A percentile compares a stretch with the other conserved stretches of the same genome.
phyloP scores from a whole-genome alignment of 2,797 vertebrate species.

The Hyperoplus lanceolatus region DNA sequence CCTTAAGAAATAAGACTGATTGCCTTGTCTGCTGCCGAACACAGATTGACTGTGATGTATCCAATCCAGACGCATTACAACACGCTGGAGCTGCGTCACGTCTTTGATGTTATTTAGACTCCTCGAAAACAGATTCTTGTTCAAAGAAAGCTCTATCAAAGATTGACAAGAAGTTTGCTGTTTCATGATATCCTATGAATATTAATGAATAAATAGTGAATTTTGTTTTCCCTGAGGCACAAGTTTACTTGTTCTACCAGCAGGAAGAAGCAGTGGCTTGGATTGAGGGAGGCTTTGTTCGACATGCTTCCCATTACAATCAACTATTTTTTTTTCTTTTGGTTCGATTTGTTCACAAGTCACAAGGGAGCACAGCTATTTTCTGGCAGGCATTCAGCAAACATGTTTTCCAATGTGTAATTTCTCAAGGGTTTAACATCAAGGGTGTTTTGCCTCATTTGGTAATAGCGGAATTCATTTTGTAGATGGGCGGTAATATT shows the following conservation, averaged over 20 bases:
- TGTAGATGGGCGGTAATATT: constrained; percentile 51
- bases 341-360: constrained; percentile 57
- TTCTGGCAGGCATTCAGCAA: constrained; percentile 39
- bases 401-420: constrained; percentile 34
- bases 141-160: constrained; percentile 62
- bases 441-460: constrained; percentile 49
- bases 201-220: constrained; percentile 49
- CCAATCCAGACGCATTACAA: constrained; percentile 41
- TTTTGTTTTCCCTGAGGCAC: constrained; percentile 42
- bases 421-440: constrained; percentile 45
- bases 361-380: constrained; percentile 56
- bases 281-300: constrained; percentile 51
- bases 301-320: constrained; percentile 48
- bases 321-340: constrained; percentile 27
- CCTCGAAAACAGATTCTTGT: constrained; percentile 48
- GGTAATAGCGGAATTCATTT: constrained; percentile 58
- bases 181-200: constrained; percentile 62
- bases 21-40: constrained; percentile 27
- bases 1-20: constrained; percentile 36
- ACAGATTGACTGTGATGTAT: constrained; percentile 48
- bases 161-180: constrained; percentile 52
- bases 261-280: constrained; percentile 21
- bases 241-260: constrained; percentile 19
- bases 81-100: constrained; percentile 21
- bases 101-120: constrained; percentile 67